Evolutionary conservation across 2,888 invertebrate genomes (phyloP).

Genomic region (Eupithecia insigniata): DNA sequence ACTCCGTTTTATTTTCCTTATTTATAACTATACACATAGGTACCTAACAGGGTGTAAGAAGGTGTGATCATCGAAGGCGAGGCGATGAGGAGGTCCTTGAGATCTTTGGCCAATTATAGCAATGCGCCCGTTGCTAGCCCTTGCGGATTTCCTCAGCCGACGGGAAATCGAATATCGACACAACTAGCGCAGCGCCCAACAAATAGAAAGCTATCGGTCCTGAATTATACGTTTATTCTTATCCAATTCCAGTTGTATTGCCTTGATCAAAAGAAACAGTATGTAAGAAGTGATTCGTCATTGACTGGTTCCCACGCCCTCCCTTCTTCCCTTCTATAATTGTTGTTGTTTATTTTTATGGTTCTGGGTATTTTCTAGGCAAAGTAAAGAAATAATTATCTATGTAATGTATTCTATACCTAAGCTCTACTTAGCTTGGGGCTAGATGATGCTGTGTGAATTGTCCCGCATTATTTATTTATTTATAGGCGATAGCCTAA

Average conservation of each 20-base stretch:
- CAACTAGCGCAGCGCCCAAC: neutral
- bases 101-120: neutral
- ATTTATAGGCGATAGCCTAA: too few relatives aligned
- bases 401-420: too few relatives aligned
- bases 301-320: neutral
- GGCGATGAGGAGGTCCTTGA: neutral
- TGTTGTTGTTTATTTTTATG: too few relatives aligned
- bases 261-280: neutral
- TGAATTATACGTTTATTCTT: rapidly evolving
- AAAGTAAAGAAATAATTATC: too few relatives aligned
- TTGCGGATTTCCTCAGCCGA: neutral
- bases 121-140: neutral
- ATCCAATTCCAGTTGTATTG: neutral
- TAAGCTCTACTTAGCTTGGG: too few relatives aligned
- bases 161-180: neutral
- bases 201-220: neutral
- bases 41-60: neutral
- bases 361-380: too few relatives aligned
- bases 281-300: neutral
- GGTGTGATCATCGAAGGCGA: neutral
- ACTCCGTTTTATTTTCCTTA: neutral
- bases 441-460: too few relatives aligned
- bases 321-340: too few relatives aligned
- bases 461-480: too few relatives aligned
- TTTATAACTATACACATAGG: neutral